A percentile compares a stretch with the other conserved stretches of the same genome.
phyloP scores from a whole-genome alignment of 2,797 vertebrate genomes.

The Paratrypauchen microcephalus region DNA sequence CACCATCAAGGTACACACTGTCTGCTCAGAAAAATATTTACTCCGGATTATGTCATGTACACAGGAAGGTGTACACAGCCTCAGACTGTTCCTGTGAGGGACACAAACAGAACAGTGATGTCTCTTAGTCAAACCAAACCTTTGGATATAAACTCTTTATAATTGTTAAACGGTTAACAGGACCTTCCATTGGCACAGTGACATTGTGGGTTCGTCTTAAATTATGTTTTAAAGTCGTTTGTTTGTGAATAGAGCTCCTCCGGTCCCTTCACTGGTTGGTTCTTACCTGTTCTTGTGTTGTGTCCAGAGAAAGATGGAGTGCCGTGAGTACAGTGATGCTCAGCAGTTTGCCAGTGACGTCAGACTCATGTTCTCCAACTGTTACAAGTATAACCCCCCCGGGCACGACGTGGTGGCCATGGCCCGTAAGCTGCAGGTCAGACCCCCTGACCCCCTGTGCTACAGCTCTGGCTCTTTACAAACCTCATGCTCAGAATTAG shows the following conservation, averaged over 20 bases:
- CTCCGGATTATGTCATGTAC: background rate
- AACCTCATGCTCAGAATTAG: no score
- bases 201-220: no score
- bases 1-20: slow-evolving; percentile 81
- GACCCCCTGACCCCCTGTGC: background rate
- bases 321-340: slow-evolving; percentile 85
- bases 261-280: background rate
- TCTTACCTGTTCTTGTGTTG: slow-evolving; percentile 1
- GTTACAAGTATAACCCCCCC: slow-evolving; percentile 95
- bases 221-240: background rate
- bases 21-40: background rate
- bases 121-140: no score
- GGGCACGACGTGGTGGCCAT: slow-evolving; percentile 92
- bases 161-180: background rate
- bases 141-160: no score
- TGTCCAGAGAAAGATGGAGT: slow-evolving; percentile 88
- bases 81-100: no score
- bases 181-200: background rate
- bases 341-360: slow-evolving; percentile 91
- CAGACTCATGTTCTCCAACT: slow-evolving; percentile 95
- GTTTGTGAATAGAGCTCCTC: background rate
- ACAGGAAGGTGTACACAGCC: background rate
- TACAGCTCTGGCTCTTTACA: no score
- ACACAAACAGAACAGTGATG: no score
- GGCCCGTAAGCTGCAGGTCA: slow-evolving; percentile 91